Evolutionary conservation across 2,888 invertebrate genomes (phyloP).

Genomic region (Eristalis tenax): DNA sequence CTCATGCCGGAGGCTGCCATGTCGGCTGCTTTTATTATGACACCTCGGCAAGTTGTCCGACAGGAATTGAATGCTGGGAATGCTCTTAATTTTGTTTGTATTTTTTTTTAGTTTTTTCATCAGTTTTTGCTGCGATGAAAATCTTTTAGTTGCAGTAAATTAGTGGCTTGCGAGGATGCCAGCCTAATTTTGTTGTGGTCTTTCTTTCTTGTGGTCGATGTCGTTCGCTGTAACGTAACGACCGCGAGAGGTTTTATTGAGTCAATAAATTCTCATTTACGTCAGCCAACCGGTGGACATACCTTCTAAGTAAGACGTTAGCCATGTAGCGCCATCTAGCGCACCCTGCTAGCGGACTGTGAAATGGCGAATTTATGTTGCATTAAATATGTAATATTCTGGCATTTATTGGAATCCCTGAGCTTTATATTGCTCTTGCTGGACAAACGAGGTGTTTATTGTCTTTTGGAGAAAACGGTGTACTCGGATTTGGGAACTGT

Average conservation of each 20-base stretch:
- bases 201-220: conserved; percentile 4
- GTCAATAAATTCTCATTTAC: conserved; percentile 48
- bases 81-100: background rate
- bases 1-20: conserved; percentile 44
- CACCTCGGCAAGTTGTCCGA: conserved; percentile 59
- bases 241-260: conserved; percentile 36
- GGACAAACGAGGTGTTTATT: background rate
- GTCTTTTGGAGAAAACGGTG: background rate
- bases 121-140: background rate
- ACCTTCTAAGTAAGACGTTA: conserved; percentile 7
- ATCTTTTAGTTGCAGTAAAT: conserved; percentile 26
- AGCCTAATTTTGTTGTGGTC: conserved; percentile 25
- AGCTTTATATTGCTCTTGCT: background rate
- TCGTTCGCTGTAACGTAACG: conserved; percentile 24
- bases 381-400: background rate
- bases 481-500: background rate
- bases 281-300: conserved; percentile 4
- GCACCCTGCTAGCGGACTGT: background rate
- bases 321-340: background rate
- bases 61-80: conserved; percentile 21
- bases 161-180: conserved; percentile 8
- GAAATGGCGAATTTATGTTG: background rate
- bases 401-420: background rate
- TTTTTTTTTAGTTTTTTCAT: background rate
- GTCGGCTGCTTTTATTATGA: conserved; percentile 72